These are phyloP conservation scores for Fissipunctia ypsillon DNA, from an alignment of 2,888 invertebrate species.

Conservation along the genomic window DNA sequence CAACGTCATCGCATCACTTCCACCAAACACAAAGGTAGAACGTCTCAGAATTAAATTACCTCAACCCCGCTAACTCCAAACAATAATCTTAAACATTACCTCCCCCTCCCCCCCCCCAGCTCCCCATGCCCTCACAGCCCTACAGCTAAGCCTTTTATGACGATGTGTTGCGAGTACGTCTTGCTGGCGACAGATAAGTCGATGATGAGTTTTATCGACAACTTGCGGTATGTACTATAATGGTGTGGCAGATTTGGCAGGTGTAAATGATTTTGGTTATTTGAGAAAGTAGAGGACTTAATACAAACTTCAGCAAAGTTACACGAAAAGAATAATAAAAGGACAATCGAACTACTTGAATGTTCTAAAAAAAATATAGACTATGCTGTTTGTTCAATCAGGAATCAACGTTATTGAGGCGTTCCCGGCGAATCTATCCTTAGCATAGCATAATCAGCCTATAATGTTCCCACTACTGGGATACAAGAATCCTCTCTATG, in stretches of 20 bases:
- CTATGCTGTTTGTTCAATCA: too few species aligned
- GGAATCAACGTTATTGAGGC: too few species aligned
- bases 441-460: too few species aligned
- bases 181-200: slow-evolving; percentile 81
- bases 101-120: slow-evolving; percentile 50
- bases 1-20: slow-evolving; percentile 27
- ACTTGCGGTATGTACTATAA: slow-evolving; percentile 41
- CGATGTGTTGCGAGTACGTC: slow-evolving; percentile 74
- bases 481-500: too few species aligned
- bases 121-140: slow-evolving; percentile 58
- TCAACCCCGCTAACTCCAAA: slow-evolving; percentile 84
- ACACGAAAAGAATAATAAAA: too few species aligned
- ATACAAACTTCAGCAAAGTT: not conserved
- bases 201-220: slow-evolving; percentile 71
- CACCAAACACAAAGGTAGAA: slow-evolving; percentile 77
- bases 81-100: slow-evolving; percentile 87
- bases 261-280: not conserved
- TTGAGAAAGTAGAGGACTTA: not conserved
- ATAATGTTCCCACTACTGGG: too few species aligned
- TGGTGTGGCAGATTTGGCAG: not conserved
- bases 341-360: too few species aligned
- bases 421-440: too few species aligned
- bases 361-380: too few species aligned
- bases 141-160: slow-evolving; percentile 80
- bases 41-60: slow-evolving; percentile 88